These are phyloP conservation scores for Cyanocitta stelleri DNA, from an alignment of 2,113 vertebrate species.

Conservation along the genomic window DNA sequence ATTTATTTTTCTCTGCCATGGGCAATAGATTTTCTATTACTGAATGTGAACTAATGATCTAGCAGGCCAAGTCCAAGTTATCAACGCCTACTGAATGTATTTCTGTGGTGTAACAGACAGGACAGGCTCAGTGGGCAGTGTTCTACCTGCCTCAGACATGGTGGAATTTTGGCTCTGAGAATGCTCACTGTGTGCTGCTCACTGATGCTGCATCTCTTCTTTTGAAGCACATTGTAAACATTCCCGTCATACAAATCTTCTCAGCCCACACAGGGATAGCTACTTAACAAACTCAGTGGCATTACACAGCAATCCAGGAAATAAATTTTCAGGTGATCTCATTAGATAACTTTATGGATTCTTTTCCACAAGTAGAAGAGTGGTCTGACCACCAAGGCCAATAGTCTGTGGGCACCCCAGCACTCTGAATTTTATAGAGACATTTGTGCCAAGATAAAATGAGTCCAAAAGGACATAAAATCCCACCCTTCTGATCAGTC, in stretches of 20 bases:
- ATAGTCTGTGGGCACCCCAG: neutral
- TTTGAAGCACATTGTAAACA: neutral
- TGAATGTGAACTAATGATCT: constrained; percentile 8
- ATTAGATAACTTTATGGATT: neutral
- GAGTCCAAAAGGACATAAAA: neutral
- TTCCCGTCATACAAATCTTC: neutral
- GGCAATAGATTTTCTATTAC: constrained; percentile 16
- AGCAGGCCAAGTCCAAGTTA: neutral
- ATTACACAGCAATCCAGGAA: neutral
- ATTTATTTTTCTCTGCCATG: constrained; percentile 8
- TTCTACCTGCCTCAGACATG: neutral
- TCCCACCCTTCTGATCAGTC: neutral
- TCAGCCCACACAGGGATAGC: neutral
- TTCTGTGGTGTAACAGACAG: neutral
- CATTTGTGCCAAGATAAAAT: neutral
- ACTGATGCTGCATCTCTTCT: neutral
- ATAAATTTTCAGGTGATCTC: neutral
- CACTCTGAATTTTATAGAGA: neutral
- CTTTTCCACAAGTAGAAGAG: neutral
- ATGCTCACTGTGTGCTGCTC: neutral
- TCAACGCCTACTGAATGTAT: neutral
- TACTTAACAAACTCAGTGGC: neutral
- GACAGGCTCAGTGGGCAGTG: neutral
- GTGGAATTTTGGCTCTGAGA: fast-evolving
- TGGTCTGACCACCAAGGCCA: neutral